Conservation (phyloP, 2,888 invertebrate species). For the Lepidocyrtinus sp. region DNA sequence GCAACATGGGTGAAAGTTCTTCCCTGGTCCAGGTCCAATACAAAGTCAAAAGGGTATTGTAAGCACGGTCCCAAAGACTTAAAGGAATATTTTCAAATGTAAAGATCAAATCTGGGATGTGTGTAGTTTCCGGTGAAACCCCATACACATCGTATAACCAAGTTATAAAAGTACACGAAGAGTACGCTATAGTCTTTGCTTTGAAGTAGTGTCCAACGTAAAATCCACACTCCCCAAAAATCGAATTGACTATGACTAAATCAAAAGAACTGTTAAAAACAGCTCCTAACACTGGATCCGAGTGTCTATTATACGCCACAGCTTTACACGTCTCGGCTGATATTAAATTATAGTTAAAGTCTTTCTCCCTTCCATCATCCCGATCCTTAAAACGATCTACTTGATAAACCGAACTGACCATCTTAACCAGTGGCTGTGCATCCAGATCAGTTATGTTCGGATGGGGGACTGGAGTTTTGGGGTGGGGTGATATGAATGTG, state of each 20-base stretch:
- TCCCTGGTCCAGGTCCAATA: constrained; percentile 35
- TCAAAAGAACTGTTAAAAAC: constrained; percentile 61
- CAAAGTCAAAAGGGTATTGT: constrained; percentile 39
- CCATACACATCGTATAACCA: constrained; percentile 65
- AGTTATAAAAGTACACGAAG: constrained; percentile 47
- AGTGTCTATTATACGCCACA: constrained; percentile 26
- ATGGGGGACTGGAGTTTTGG: constrained; percentile 55
- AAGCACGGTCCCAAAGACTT: constrained; percentile 54
- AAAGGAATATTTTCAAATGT: constrained; percentile 37
- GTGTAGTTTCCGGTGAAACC: constrained; percentile 50
- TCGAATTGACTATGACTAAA: constrained; percentile 59
- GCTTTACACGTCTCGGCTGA: constrained; percentile 19
- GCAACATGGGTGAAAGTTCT: constrained; percentile 36
- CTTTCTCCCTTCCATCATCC: constrained; percentile 38
- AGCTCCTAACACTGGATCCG: constrained; percentile 45
- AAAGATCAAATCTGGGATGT: constrained; percentile 56
- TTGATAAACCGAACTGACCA: constrained; percentile 47
- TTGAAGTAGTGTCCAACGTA: constrained; percentile 56
- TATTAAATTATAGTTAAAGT: constrained; percentile 47
- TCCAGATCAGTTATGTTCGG: constrained; percentile 49
- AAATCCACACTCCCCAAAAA: constrained; percentile 67
- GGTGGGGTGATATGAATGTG: constrained; percentile 64
- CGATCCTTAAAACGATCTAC: constrained; percentile 63
- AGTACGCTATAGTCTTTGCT: constrained; percentile 61
- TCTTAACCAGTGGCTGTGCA: constrained; percentile 40